phyloP scores from a whole-genome alignment of 2,888 invertebrate genomes.

The Muscina levida region DNA sequence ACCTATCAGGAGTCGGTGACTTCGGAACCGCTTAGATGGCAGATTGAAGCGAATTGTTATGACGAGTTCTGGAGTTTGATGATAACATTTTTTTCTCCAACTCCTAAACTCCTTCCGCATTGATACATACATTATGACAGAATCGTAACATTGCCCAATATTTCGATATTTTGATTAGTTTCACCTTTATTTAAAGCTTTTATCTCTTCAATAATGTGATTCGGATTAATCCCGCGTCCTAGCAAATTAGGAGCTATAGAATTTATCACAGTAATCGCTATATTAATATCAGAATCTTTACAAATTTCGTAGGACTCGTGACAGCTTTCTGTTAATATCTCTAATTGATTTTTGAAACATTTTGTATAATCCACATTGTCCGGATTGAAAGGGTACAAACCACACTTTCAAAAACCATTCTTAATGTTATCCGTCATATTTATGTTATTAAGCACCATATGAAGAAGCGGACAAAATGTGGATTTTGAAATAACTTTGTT shows the following conservation, averaged over 20 bases:
- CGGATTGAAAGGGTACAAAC: conserved; percentile 42
- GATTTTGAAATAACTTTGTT: background rate
- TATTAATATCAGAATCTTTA: conserved; percentile 21
- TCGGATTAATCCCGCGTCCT: too few species aligned
- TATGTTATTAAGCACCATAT: background rate
- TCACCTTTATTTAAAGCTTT: background rate
- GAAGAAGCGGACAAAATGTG: background rate
- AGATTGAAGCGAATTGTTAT: background rate
- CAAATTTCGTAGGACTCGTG: background rate
- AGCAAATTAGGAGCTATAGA: conserved; percentile 21
- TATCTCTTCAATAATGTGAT: too few species aligned
- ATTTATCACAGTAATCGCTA: conserved; percentile 38
- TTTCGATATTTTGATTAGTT: too few species aligned
- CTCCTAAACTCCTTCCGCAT: conserved; percentile 36
- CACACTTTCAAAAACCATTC: conserved; percentile 39
- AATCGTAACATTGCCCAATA: background rate
- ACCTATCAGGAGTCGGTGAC: background rate
- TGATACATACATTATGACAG: conserved; percentile 15
- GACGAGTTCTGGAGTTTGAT: too few species aligned
- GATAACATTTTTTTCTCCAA: background rate
- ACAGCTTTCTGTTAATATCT: too few species aligned
- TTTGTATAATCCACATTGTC: too few species aligned
- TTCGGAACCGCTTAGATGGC: conserved; percentile 17
- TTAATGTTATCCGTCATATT: background rate
- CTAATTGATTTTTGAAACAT: conserved; percentile 31